phyloP scores from a whole-genome alignment of 2,888 invertebrate genomes.

The Reticulitermes lucifugus region DNA sequence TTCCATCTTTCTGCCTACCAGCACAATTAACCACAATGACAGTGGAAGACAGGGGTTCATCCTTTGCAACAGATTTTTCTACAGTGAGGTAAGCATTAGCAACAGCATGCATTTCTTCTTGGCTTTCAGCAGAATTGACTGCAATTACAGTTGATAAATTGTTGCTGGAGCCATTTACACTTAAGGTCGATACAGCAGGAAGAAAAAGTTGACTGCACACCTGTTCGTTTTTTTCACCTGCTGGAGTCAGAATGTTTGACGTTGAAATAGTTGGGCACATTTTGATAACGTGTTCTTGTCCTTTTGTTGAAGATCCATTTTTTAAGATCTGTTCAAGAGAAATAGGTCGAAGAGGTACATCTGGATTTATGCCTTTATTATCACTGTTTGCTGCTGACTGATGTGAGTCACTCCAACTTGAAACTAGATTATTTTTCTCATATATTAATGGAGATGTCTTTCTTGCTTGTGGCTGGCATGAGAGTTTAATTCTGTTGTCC shows the following conservation, averaged over 20 bases:
- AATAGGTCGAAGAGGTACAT: neutral
- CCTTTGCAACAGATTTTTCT: neutral
- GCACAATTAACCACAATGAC: slow-evolving; percentile 44
- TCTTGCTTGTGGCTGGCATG: neutral
- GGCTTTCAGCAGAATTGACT: slow-evolving; percentile 20
- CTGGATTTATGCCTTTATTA: neutral
- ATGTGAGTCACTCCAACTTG: neutral
- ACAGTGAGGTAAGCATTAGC: neutral
- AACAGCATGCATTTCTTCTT: neutral
- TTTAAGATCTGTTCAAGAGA: slow-evolving; percentile 3
- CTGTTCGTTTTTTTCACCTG: neutral
- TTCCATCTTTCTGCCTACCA: neutral
- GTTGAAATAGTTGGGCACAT: neutral
- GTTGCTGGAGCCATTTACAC: slow-evolving; percentile 2
- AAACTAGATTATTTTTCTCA: neutral
- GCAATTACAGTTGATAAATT: slow-evolving; percentile 43
- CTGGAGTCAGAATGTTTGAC: neutral
- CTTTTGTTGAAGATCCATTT: slow-evolving; percentile 12
- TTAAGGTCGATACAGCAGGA: slow-evolving; percentile 1
- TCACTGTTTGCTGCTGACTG: neutral
- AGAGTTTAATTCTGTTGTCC: neutral
- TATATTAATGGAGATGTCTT: neutral
- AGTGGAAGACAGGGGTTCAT: slow-evolving; percentile 39
- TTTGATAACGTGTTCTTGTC: neutral
- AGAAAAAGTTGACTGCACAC: slow-evolving; percentile 9